Base-by-base conservation (phyloP, 2,797 vertebrate species). In the Acropternis orthonyx region DNA sequence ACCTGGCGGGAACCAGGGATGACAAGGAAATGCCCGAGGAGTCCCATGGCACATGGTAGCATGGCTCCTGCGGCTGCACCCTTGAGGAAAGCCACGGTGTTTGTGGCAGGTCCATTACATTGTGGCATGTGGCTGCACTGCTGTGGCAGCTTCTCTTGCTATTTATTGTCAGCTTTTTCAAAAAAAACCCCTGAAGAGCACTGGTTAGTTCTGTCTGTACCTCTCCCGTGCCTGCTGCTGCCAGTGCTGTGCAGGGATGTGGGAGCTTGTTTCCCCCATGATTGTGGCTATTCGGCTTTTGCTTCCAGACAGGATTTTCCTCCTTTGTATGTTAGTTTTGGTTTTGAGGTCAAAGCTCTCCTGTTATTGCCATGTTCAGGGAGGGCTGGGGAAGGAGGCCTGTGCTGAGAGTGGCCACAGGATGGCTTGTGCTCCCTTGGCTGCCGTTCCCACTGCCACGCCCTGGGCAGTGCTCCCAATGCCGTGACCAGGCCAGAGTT, bases 11-110 rank as follows among this genome's bases (percentile, higher is more conserved):
- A 37, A 13, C 7, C 5, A 32, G 27, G 69, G 27, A 30, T 23
- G 54, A 6, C 23, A 19, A 10, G 19, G 7, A 44, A 51, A 28
- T 7, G 7, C 15, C 3, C 0, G 0, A 6, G 0, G 5, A 51
- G 78, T 30, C 66, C 58, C 41, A 27, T 0, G 5, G 69, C 39
- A 52, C 51, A 37, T 37, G 9, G 15, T 22, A 34, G 61, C 52
- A 8, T 0, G 6, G 81, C 26, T 56, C 12, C 58, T n/a, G 1
- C 6, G 18, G 48, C 80, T 54, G 12, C 27, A 54, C 21, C 27
- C 27, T 14, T 0, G 2, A 22, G 59, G 37, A 26, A 34, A 49
- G n/a, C 36, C 43, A 9, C 0, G 0, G 32, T 44, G 41, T 34
- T 66, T 3, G 39, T 36, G 12, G 30, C 12, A 24, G n/a, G 26